These are phyloP conservation scores for Pimephales promelas DNA, from an alignment of 2,113 vertebrate species.

Conservation along the genomic window DNA sequence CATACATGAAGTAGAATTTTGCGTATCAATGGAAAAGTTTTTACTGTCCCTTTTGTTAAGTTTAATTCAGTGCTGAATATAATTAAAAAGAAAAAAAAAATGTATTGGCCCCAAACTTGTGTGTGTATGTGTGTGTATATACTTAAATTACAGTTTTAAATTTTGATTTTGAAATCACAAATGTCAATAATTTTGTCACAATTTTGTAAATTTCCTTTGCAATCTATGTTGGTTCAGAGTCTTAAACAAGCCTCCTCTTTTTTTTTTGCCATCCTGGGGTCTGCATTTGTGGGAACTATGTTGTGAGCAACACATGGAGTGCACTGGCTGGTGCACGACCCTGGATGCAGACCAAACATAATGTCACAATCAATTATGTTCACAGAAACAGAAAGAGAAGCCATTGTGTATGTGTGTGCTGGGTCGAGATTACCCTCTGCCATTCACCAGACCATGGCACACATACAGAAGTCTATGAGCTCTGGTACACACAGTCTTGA, in stretches of 20 bases:
- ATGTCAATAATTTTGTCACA: background rate
- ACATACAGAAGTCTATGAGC: background rate
- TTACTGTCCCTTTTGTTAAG: no score
- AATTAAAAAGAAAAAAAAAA: no score
- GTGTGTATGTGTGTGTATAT: background rate
- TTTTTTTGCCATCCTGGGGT: background rate
- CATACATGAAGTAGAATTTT: no score
- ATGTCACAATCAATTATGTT: conserved; percentile 47
- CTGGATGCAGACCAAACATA: conserved; percentile 45
- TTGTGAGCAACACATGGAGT: conserved; percentile 24
- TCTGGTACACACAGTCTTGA: conserved; percentile 10
- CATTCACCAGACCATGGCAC: conserved; percentile 48
- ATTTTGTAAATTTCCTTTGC: no score
- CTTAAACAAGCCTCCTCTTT: background rate
- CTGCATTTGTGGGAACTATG: background rate
- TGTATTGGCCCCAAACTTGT: background rate
- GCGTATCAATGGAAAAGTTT: no score
- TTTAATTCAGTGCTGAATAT: no score
- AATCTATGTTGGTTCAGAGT: background rate
- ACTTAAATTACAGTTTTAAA: background rate
- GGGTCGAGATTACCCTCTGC: conserved; percentile 38
- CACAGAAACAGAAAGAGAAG: conserved; percentile 42
- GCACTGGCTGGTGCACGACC: conserved; percentile 18
- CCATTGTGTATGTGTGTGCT: conserved; percentile 41
- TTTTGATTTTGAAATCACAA: background rate